These are phyloP conservation scores for Hypocryptadius cinnamomeus DNA, from an alignment of 2,113 vertebrate species.

Conservation along the genomic window DNA sequence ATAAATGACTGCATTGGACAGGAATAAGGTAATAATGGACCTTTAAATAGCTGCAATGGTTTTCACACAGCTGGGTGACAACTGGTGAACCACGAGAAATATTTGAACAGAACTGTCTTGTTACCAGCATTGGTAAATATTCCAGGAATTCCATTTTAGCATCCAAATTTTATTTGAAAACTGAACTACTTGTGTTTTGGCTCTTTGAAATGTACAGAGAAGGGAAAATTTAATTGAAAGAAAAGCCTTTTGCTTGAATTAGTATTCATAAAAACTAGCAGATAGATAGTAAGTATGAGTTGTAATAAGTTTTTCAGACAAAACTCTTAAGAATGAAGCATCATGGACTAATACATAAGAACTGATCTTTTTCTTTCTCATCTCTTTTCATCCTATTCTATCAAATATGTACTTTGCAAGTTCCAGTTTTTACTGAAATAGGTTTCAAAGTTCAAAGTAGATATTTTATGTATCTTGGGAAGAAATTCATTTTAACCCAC, in stretches of 20 bases:
- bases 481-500: neutral
- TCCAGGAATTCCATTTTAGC: neutral
- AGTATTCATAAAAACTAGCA: neutral
- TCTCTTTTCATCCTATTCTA: neutral
- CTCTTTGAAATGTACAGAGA: neutral
- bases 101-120: neutral
- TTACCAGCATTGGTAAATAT: neutral
- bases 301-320: neutral
- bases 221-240: neutral
- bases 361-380: neutral
- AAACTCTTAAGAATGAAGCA: neutral
- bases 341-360: neutral
- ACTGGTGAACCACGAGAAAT: neutral
- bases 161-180: neutral
- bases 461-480: neutral
- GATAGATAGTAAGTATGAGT: neutral
- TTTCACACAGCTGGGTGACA: neutral
- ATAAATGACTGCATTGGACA: neutral
- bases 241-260: neutral
- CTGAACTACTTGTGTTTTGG: neutral
- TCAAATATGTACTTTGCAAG: rapidly evolving
- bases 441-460: neutral
- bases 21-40: neutral
- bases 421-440: neutral
- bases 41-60: neutral